Base-by-base conservation (phyloP, 2,888 invertebrate species). In the Pterostichus madidus region DNA sequence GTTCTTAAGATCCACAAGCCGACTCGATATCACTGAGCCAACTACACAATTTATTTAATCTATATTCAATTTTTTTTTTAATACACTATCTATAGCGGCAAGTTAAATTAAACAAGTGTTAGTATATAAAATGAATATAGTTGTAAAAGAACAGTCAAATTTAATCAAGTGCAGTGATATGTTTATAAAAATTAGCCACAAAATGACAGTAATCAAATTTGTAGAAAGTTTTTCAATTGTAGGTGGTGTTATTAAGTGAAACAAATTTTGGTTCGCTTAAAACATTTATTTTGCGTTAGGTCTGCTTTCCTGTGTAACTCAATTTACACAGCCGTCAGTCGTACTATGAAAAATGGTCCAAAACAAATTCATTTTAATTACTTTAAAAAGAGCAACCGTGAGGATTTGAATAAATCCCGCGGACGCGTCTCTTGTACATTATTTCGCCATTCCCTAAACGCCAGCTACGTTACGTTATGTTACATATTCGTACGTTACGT, bases 301-400 rank as follows among this genome's bases (percentile, higher is more conserved):
- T 31, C 32, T 31, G 17, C 46, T 31, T 73, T 49, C 49, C 11
- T 73, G 52, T 17, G 31, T 68, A 64, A 80, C 80, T 64, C 52
- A 80, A 80, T 80, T 80, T 80, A 31, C 24, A 10, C 24, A 35
- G 31, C 15, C 56, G 73, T 73, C 68, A 71, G 39, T 80, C 46
- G 53, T 6, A 52, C 52, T 73, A 56, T 80, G 80, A 80, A 80
- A 80, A 80, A 80, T 80, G 71, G 73, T 56, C 56, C 35, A 53
- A 80, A 71, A 80, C 80, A 71, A 80, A 80, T 80, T 80, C 39
- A 80, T 80, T 80, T 80, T 80, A 80, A 80, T 80, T 80, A 80
- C 53, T 73, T 75, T 73, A 73, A 68, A 80, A 73, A 73, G 71
- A 32, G 71, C 53, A 80, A 56, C 80, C 73, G 52, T 32, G 68